These are phyloP conservation scores for Vanessa atalanta DNA, from an alignment of 1,140 invertebrate species.

Conservation along the genomic window DNA sequence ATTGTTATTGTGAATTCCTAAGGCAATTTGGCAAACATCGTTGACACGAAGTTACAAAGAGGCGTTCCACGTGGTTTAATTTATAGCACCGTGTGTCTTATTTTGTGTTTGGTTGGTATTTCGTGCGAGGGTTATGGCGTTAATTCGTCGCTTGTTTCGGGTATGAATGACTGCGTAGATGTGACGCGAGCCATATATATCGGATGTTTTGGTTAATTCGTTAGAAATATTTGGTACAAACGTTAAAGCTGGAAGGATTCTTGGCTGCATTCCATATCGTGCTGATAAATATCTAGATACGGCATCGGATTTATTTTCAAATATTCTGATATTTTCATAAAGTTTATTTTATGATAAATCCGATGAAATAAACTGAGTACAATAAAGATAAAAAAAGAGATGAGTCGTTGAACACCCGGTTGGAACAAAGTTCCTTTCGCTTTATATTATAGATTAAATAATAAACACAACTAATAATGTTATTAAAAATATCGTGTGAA, in stretches of 20 bases:
- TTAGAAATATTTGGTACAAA: not conserved
- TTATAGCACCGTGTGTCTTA: conserved; percentile 30
- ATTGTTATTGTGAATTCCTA: conserved; percentile 29
- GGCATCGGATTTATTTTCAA: too few species aligned
- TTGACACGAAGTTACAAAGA: conserved; percentile 41
- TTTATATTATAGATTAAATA: too few species aligned
- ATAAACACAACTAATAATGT: too few species aligned
- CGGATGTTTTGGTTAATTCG: not conserved
- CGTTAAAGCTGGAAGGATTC: not conserved
- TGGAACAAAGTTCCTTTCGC: too few species aligned
- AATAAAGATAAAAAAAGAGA: too few species aligned
- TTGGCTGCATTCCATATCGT: too few species aligned
- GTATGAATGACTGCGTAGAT: conserved; percentile 5
- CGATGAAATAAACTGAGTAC: too few species aligned
- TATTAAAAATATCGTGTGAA: too few species aligned
- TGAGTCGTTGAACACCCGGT: too few species aligned
- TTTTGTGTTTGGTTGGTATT: conserved; percentile 27
- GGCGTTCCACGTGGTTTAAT: conserved; percentile 30
- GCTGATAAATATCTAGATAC: too few species aligned
- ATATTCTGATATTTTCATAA: too few species aligned
- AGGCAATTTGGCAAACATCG: conserved; percentile 47
- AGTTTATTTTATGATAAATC: too few species aligned
- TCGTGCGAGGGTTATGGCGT: conserved; percentile 9
- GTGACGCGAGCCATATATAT: not conserved
- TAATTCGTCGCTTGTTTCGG: conserved; percentile 18